Conservation (phyloP, 92 coral and sea anemone species). For the Porites evermanni region DNA sequence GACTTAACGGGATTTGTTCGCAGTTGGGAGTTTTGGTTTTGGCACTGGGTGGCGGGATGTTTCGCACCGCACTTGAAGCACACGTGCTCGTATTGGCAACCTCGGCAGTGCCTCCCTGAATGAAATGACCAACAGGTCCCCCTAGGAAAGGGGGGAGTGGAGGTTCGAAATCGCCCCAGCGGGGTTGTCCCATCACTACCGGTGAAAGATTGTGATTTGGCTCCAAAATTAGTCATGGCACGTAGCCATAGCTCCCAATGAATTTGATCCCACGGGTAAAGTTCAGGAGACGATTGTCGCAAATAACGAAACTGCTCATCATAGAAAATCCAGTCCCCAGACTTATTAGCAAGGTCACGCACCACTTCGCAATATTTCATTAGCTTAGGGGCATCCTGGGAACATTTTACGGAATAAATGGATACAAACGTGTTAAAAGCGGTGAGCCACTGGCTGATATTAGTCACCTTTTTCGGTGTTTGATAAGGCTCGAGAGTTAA, state of each 20-base stretch:
- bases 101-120: slow-evolving; percentile 18
- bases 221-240: slow-evolving; percentile 8
- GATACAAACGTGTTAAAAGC: no score
- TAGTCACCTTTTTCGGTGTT: not conserved
- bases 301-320: slow-evolving; percentile 46
- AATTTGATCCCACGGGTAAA: slow-evolving; percentile 39
- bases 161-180: slow-evolving; percentile 10
- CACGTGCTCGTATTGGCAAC: slow-evolving; percentile 29
- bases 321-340: slow-evolving; percentile 46
- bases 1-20: not conserved
- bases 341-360: slow-evolving; percentile 13
- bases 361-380: slow-evolving; percentile 53
- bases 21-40: not conserved
- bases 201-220: not conserved
- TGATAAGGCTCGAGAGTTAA: slow-evolving; percentile 32
- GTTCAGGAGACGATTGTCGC: slow-evolving; percentile 40
- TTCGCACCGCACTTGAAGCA: slow-evolving; percentile 44
- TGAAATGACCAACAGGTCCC: slow-evolving; percentile 49
- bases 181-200: not conserved
- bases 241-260: slow-evolving; percentile 53
- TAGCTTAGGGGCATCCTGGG: slow-evolving; percentile 22
- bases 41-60: slow-evolving; percentile 46
- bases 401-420: not conserved
- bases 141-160: slow-evolving; percentile 11
- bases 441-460: no score